phyloP scores from a whole-genome alignment of 1,140 invertebrate genomes.

The Bursaphelenchus mucronatus region DNA sequence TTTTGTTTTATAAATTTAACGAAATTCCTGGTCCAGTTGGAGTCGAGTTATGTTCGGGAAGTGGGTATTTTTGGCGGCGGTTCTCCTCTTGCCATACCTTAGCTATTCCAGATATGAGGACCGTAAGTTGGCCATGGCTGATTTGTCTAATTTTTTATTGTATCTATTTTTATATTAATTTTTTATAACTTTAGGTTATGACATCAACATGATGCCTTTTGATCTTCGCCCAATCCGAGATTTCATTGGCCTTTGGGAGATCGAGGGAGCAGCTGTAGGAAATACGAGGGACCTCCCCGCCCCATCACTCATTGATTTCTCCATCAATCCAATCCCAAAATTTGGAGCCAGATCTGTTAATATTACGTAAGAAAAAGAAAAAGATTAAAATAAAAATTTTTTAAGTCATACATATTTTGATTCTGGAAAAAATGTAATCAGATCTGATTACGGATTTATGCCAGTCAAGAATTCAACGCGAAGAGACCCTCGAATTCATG shows the following conservation, averaged over 20 bases:
- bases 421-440: conserved; percentile 42
- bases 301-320: conserved; percentile 59
- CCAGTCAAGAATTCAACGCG: conserved; percentile 59
- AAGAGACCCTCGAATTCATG: conserved; percentile 57
- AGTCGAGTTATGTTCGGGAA: too few relatives aligned
- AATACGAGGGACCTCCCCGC: conserved; percentile 47
- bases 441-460: conserved; percentile 59
- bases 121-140: conserved; percentile 21
- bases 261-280: conserved; percentile 27
- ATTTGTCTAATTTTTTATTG: not conserved
- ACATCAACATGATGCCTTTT: conserved; percentile 52
- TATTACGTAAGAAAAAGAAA: conserved; percentile 48
- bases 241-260: conserved; percentile 57
- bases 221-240: conserved; percentile 54
- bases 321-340: conserved; percentile 60
- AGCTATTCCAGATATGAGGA: conserved; percentile 31
- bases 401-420: conserved; percentile 58
- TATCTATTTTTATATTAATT: conserved; percentile 12
- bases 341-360: conserved; percentile 59
- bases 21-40: too few relatives aligned
- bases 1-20: too few relatives aligned
- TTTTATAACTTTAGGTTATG: conserved; percentile 42
- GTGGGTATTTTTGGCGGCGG: not conserved
- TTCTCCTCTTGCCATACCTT: conserved; percentile 2
- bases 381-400: not conserved